A percentile compares a stretch with the other conserved stretches of the same genome.
These are phyloP conservation scores for Epinephelus cyanopodus DNA, from an alignment of 2,113 vertebrate species.

Conservation along the genomic window DNA sequence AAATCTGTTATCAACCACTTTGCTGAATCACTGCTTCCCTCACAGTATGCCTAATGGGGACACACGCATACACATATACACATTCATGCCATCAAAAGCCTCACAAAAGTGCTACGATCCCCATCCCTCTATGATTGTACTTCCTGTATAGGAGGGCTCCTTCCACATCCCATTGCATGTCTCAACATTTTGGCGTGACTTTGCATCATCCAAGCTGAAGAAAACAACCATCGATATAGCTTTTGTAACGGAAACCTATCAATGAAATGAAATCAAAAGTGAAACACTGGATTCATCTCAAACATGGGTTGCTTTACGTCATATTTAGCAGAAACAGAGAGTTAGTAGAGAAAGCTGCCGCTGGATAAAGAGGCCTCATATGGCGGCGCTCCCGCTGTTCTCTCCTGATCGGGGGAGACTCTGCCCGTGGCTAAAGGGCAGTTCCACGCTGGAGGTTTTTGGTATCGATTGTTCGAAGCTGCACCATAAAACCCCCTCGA, in stretches of 20 bases:
- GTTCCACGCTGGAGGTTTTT: constrained; percentile 80
- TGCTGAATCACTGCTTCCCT: constrained; percentile 52
- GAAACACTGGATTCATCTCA: constrained; percentile 52
- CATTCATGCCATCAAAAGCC: constrained; percentile 65
- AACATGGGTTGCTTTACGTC: constrained; percentile 48
- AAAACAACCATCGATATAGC: constrained; percentile 54
- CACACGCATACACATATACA: constrained; percentile 31
- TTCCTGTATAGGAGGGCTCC: constrained; percentile 55
- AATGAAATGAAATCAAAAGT: constrained; percentile 41
- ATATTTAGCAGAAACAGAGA: constrained; percentile 62
- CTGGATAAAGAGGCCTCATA: constrained; percentile 63
- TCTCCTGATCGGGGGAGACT: constrained; percentile 61
- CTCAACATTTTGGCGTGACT: constrained; percentile 64
- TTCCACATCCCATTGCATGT: constrained; percentile 61
- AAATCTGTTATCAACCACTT: constrained; percentile 41
- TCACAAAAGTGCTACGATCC: constrained; percentile 76
- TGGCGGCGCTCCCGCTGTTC: constrained; percentile 61
- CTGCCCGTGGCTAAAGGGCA: constrained; percentile 70
- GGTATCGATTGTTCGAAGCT: constrained; percentile 79
- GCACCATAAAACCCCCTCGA: constrained; percentile 60
- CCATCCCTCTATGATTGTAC: constrained; percentile 79
- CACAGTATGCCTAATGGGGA: constrained; percentile 47
- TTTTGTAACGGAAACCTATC: constrained; percentile 39
- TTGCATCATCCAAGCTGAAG: constrained; percentile 60
- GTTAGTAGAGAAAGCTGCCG: constrained; percentile 70